Percentiles rank a stretch among this genome's conserved stretches.
Evolutionary conservation across 2,113 vertebrate species (phyloP).

Genomic region (Pseudorasbora parva): DNA sequence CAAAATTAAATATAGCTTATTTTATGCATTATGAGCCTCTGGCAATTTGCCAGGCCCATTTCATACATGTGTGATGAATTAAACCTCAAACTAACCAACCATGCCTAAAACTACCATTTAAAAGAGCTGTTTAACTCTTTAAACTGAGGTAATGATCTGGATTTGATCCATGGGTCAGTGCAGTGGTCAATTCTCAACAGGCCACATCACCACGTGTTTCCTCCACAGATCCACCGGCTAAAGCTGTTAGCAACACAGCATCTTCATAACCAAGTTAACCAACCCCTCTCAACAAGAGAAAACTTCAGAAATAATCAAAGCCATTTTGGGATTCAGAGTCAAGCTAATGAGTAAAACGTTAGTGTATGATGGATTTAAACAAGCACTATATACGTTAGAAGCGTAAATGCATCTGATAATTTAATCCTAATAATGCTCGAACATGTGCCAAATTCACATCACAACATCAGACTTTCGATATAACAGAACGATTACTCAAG

Average conservation of each 20-base stretch:
- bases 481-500: not conserved
- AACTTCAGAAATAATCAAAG: not conserved
- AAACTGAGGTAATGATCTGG: slow-evolving; percentile 11
- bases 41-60: not conserved
- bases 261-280: not conserved
- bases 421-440: not conserved
- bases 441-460: not conserved
- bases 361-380: not conserved
- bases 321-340: no score
- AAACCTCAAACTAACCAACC: not conserved
- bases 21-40: not conserved
- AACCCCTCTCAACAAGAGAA: not conserved
- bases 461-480: not conserved
- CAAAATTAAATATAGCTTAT: not conserved
- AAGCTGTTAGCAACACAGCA: slow-evolving; percentile 50
- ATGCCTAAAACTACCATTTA: not conserved
- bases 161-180: slow-evolving; percentile 3
- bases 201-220: slow-evolving; percentile 47
- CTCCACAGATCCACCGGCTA: slow-evolving; percentile 16
- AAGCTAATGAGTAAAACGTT: not conserved
- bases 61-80: not conserved
- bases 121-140: not conserved
- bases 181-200: slow-evolving; percentile 13
- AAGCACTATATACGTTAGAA: not conserved
- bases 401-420: not conserved